Percentiles rank a stretch among this genome's conserved stretches.
Conservation (phyloP, 2,888 invertebrate species). For the Thalpophila matura region DNA sequence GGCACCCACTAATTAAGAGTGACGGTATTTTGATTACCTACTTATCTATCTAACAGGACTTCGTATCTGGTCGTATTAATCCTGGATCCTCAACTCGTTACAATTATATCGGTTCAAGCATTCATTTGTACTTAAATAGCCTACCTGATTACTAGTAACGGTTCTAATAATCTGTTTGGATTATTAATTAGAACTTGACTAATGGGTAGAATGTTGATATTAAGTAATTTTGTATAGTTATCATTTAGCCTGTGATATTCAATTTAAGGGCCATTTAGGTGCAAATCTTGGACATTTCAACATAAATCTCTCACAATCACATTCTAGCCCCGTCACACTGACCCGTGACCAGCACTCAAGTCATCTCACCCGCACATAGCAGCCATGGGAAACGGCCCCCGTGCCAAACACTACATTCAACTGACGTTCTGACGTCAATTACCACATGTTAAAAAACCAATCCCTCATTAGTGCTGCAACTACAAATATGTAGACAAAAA, state of each 20-base stretch:
- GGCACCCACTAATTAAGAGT: conserved; percentile 85
- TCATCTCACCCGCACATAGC: conserved; percentile 27
- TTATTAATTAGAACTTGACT: conserved; percentile 64
- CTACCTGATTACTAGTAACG: conserved; percentile 70
- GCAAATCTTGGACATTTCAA: conserved; percentile 51
- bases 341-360: conserved; percentile 62
- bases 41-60: conserved; percentile 82
- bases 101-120: conserved; percentile 81
- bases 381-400: conserved; percentile 55
- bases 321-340: conserved; percentile 65
- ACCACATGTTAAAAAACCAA: conserved; percentile 65
- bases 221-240: conserved; percentile 36
- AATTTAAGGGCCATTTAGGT: conserved; percentile 32
- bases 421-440: conserved; percentile 70
- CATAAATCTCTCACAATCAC: conserved; percentile 64
- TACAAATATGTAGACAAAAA: conserved; percentile 71
- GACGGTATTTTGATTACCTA: conserved; percentile 88
- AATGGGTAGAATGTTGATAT: conserved; percentile 36
- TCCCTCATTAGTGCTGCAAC: conserved; percentile 73
- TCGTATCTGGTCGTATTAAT: conserved; percentile 80
- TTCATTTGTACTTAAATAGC: conserved; percentile 77
- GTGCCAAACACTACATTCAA: conserved; percentile 61
- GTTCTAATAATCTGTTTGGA: conserved; percentile 65
- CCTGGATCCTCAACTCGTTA: conserved; percentile 77
- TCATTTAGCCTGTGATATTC: conserved; percentile 22